Conservation (phyloP, 2,797 vertebrate species). For the Myotis findleyi region DNA sequence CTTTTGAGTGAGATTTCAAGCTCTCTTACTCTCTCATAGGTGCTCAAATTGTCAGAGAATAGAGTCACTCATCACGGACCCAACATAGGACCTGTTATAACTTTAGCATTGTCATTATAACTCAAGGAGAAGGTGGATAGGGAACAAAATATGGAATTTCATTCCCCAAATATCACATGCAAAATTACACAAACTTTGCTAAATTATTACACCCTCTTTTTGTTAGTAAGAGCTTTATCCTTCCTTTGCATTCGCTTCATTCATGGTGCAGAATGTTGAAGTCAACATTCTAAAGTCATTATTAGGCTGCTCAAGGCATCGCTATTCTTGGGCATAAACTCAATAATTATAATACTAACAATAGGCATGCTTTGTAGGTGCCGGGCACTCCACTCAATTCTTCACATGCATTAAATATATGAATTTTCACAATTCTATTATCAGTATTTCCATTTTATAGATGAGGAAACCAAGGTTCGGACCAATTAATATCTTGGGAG, state of each 20-base stretch:
- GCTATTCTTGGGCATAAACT: background rate
- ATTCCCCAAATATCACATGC: background rate
- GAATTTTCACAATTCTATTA: background rate
- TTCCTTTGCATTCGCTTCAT: background rate
- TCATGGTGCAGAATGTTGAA: background rate
- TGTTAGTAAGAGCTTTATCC: background rate
- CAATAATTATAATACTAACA: background rate
- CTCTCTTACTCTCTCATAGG: background rate
- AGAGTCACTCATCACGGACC: background rate
- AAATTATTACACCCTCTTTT: background rate
- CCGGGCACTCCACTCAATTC: background rate
- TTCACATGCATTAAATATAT: background rate
- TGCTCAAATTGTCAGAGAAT: background rate
- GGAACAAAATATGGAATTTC: background rate
- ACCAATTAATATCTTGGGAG: background rate
- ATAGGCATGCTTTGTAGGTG: background rate
- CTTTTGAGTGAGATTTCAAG: background rate
- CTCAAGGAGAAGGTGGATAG: background rate
- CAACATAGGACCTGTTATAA: background rate
- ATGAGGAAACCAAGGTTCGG: background rate
- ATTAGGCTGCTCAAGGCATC: background rate
- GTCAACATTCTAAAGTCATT: background rate
- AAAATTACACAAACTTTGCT: background rate
- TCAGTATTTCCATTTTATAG: background rate
- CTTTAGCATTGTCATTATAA: background rate